Conservation (phyloP, 2,888 invertebrate species). For the Eurois occulta region DNA sequence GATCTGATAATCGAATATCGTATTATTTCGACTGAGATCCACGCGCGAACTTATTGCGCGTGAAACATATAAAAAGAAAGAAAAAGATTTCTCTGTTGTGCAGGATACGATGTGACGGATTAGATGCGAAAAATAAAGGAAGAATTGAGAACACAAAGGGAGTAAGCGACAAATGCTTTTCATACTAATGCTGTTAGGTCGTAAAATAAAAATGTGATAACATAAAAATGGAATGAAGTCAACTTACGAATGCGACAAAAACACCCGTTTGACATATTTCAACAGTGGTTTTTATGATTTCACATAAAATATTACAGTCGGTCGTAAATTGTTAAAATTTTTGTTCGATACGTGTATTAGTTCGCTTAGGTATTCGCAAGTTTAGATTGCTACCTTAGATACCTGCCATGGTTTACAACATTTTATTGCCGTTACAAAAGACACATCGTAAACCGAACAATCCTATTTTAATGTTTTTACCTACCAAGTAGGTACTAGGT, state of each 20-base stretch:
- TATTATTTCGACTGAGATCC: slow-evolving; percentile 69
- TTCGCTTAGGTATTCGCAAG: slow-evolving; percentile 59
- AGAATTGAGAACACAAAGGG: slow-evolving; percentile 61
- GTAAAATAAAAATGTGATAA: slow-evolving; percentile 72
- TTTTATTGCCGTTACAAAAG: slow-evolving; percentile 29
- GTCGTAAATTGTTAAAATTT: slow-evolving; percentile 80
- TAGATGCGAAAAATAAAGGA: slow-evolving; percentile 60
- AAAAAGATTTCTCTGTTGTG: slow-evolving; percentile 49
- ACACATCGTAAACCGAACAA: slow-evolving; percentile 16
- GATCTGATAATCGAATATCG: slow-evolving; percentile 76
- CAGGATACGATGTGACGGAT: slow-evolving; percentile 58
- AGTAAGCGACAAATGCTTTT: slow-evolving; percentile 63
- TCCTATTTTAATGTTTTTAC: background rate
- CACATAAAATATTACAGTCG: slow-evolving; percentile 83
- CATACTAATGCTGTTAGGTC: slow-evolving; percentile 68
- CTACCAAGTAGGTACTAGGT: no score
- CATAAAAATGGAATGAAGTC: slow-evolving; percentile 76
- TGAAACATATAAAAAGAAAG: slow-evolving; percentile 54
- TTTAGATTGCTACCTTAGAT: slow-evolving; percentile 61
- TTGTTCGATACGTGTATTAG: slow-evolving; percentile 71
- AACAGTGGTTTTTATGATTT: slow-evolving; percentile 81
- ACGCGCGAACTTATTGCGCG: slow-evolving; percentile 64
- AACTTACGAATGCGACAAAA: slow-evolving; percentile 78
- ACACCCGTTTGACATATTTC: slow-evolving; percentile 80
- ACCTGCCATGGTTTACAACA: slow-evolving; percentile 40